phyloP scores from a whole-genome alignment of 2,113 vertebrate species.

The Redunca redunca region DNA sequence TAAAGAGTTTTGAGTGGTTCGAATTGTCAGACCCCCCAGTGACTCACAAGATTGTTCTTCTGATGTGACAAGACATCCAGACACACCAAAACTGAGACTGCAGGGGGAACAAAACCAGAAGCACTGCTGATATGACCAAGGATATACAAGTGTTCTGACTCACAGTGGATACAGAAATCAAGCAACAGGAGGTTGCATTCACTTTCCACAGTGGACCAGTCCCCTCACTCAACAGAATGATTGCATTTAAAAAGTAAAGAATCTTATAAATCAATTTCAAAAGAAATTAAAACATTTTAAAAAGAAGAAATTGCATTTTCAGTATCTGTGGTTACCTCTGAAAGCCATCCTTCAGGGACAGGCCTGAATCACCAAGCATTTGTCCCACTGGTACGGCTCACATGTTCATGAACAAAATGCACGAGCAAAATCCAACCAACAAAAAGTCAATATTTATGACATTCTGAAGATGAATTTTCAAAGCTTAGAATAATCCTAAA shows the following conservation, averaged over 20 bases:
- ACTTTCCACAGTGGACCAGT: background rate
- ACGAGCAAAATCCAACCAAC: background rate
- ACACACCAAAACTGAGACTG: constrained; percentile 10
- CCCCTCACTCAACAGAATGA: background rate
- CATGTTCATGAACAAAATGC: constrained; percentile 31
- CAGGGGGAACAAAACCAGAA: background rate
- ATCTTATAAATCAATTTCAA: constrained; percentile 2
- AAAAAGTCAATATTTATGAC: constrained; percentile 27
- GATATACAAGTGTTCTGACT: background rate
- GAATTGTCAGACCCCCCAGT: constrained; percentile 35
- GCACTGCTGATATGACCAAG: background rate
- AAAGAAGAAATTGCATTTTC: background rate
- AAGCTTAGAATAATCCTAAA: background rate
- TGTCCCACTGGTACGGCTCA: background rate
- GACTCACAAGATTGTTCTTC: constrained; percentile 48
- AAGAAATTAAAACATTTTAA: background rate
- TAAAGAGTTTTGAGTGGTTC: constrained; percentile 55
- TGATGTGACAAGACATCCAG: constrained; percentile 48
- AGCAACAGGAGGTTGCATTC: background rate
- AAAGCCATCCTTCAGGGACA: background rate
- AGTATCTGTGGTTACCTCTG: background rate
- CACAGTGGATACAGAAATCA: background rate
- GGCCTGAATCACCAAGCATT: background rate
- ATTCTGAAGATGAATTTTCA: constrained; percentile 29
- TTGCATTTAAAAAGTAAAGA: constrained; percentile 18